These are phyloP conservation scores for Gastracanthus pulcherrimus DNA, from an alignment of 2,888 invertebrate genomes.

Conservation along the genomic window DNA sequence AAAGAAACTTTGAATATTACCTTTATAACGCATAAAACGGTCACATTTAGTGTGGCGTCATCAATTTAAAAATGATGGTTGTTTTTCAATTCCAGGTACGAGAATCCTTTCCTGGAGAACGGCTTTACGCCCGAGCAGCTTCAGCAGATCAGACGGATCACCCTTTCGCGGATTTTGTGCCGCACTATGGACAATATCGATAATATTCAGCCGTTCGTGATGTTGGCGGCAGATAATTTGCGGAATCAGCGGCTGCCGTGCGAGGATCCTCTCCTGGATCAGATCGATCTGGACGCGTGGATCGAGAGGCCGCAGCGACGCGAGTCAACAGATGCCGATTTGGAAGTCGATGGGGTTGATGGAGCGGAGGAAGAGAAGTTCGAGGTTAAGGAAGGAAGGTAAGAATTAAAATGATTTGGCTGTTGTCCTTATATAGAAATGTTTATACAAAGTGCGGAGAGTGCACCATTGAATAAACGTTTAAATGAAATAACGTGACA, in stretches of 20 bases:
- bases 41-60: too few relatives aligned
- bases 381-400: neutral
- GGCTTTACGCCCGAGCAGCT: constrained; percentile 88
- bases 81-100: too few relatives aligned
- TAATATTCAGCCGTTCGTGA: constrained; percentile 85
- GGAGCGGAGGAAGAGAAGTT: neutral
- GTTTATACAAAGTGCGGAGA: too few relatives aligned
- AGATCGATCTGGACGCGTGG: constrained; percentile 83
- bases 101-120: constrained; percentile 86
- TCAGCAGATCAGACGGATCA: constrained; percentile 85
- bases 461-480: too few relatives aligned
- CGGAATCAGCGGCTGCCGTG: constrained; percentile 82
- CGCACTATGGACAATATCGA: constrained; percentile 83
- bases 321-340: neutral
- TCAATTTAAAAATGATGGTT: too few relatives aligned
- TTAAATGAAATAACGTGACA: too few relatives aligned
- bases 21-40: too few relatives aligned
- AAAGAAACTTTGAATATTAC: too few relatives aligned
- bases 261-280: constrained; percentile 78
- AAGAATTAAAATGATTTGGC: constrained; percentile 6
- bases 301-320: constrained; percentile 77
- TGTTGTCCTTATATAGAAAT: too few relatives aligned
- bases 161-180: constrained; percentile 86
- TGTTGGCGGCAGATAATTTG: constrained; percentile 81
- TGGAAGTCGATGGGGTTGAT: neutral